Evolutionary conservation across 2,113 vertebrate species (phyloP).

Genomic region (Myotis yumanensis): DNA sequence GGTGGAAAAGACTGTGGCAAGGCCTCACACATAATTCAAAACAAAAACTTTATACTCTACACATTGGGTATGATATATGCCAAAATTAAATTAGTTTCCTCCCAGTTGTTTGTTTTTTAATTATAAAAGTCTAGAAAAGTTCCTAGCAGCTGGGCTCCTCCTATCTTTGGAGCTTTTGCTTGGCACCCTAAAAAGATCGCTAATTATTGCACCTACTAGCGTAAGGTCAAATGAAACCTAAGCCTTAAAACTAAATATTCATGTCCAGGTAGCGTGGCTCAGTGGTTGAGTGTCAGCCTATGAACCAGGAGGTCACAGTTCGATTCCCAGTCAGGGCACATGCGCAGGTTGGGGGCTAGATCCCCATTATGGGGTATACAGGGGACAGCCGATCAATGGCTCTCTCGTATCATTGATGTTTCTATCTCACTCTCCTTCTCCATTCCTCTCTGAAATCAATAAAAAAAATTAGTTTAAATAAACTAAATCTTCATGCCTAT

Average conservation of each 20-base stretch:
- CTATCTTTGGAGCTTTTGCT: neutral
- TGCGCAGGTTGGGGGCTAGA: too few species aligned
- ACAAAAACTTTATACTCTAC: neutral
- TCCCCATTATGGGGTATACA: too few species aligned
- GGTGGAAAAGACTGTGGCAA: neutral
- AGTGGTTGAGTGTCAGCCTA: too few species aligned
- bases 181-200: neutral
- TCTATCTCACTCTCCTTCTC: too few species aligned
- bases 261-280: neutral
- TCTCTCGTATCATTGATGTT: too few species aligned
- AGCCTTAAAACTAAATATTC: neutral
- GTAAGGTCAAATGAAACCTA: neutral
- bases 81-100: slow-evolving; percentile 2
- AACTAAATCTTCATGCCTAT: neutral
- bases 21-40: neutral
- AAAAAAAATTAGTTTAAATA: too few species aligned
- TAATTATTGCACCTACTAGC: neutral
- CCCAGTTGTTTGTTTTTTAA: neutral
- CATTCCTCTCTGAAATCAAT: too few species aligned
- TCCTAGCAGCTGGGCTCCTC: neutral
- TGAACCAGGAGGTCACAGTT: too few species aligned
- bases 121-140: neutral
- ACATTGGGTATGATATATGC: neutral
- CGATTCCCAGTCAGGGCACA: too few species aligned
- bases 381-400: too few species aligned